phyloP scores from a whole-genome alignment of 2,113 vertebrate species.

The Mixornis gularis region DNA sequence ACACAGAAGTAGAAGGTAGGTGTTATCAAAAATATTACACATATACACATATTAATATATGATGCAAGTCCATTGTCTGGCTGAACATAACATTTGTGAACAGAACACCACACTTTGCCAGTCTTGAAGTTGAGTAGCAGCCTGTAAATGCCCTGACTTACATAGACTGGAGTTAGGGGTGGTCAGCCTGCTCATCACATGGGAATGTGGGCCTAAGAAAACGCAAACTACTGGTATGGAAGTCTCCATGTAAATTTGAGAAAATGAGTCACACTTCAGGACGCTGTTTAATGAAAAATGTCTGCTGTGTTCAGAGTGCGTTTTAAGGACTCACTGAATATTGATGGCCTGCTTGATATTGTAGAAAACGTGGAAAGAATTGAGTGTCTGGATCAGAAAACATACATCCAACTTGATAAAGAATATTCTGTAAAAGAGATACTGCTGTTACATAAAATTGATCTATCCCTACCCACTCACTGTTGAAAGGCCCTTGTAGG shows the following conservation, averaged over 20 bases:
- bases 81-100: background rate
- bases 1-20: conserved; percentile 66
- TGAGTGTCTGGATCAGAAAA: background rate
- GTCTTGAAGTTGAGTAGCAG: background rate
- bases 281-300: background rate
- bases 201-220: background rate
- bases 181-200: rapidly evolving
- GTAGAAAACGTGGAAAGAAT: background rate
- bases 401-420: background rate
- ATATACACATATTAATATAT: too few species aligned
- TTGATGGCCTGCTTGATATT: background rate
- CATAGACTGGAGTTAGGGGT: background rate
- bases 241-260: background rate
- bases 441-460: background rate
- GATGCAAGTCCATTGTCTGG: background rate
- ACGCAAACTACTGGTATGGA: background rate
- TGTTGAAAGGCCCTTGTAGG: background rate
- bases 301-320: background rate
- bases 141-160: background rate
- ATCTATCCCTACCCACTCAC: background rate
- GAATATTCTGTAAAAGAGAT: background rate
- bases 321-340: background rate
- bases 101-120: background rate
- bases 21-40: background rate
- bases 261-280: background rate